These are phyloP conservation scores for Lepidiolamprologus cunningtoni DNA, from an alignment of 2,113 vertebrate species.

Conservation along the genomic window DNA sequence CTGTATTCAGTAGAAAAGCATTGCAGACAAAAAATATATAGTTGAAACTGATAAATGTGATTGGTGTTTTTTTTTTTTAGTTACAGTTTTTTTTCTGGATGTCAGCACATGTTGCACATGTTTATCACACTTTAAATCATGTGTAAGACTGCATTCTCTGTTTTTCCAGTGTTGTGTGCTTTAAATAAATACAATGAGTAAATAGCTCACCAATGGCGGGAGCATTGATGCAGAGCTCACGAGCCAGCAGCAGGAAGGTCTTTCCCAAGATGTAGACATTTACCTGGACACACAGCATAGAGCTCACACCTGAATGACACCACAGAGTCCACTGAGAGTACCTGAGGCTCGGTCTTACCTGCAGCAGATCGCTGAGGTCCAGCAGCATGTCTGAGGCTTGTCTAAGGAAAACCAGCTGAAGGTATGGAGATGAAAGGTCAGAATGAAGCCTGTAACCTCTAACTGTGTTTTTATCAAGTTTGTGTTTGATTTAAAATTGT, in stretches of 20 bases:
- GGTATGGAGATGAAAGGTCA: background rate
- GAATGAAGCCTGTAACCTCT: background rate
- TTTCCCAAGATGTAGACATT: constrained; percentile 97
- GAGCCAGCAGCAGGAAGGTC: constrained; percentile 90
- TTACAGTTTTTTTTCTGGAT: background rate
- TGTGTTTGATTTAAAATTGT: background rate
- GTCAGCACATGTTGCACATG: background rate
- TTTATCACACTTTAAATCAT: background rate
- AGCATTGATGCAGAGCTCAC: constrained; percentile 96
- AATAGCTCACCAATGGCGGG: constrained; percentile 85
- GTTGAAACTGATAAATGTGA: background rate
- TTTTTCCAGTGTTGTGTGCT: background rate
- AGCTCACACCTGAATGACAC: background rate
- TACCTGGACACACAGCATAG: constrained; percentile 69
- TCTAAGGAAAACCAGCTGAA: constrained; percentile 25
- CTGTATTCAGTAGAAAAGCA: background rate
- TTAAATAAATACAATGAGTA: background rate
- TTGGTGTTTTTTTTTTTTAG: background rate
- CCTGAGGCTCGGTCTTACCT: constrained; percentile 66
- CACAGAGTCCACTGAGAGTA: background rate
- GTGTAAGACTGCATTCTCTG: background rate
- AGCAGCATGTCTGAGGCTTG: constrained; percentile 85
- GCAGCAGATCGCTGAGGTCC: constrained; percentile 94
- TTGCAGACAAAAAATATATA: background rate
- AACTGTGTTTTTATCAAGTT: background rate